phyloP scores from a whole-genome alignment of 1,140 invertebrate species.

The Coboldia fuscipes region DNA sequence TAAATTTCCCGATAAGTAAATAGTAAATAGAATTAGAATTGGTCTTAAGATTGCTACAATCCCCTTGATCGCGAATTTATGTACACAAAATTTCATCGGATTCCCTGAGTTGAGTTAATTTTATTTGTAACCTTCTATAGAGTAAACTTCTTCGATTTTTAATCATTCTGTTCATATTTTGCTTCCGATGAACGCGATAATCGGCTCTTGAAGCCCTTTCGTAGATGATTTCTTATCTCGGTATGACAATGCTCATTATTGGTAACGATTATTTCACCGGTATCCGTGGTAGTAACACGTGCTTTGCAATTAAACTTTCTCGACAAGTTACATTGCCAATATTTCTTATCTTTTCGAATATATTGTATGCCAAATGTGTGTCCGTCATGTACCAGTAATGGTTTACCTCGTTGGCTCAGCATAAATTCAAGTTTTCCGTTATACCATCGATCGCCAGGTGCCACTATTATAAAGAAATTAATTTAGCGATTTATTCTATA shows the following conservation, averaged over 20 bases:
- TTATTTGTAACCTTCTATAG: too few relatives aligned
- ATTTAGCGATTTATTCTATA: too few relatives aligned
- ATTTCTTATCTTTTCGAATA: constrained; percentile 22
- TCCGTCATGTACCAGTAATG: constrained; percentile 19
- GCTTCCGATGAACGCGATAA: too few relatives aligned
- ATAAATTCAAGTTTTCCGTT: constrained; percentile 22
- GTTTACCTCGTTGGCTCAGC: constrained; percentile 20
- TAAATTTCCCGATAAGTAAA: too few relatives aligned
- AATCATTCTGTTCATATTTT: too few relatives aligned
- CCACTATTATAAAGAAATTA: constrained; percentile 9
- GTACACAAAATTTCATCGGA: too few relatives aligned
- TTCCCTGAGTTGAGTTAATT: too few relatives aligned
- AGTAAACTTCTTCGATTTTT: too few relatives aligned
- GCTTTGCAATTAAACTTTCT: constrained; percentile 21
- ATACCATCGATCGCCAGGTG: constrained; percentile 21
- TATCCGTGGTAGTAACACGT: constrained; percentile 20
- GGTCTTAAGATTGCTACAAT: too few relatives aligned
- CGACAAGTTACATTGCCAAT: constrained; percentile 22
- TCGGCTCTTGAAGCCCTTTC: constrained; percentile 20
- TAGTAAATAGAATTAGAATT: too few relatives aligned
- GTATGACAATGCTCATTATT: constrained; percentile 22
- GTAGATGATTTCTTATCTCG: constrained; percentile 19
- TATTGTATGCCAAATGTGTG: constrained; percentile 21
- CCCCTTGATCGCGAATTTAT: too few relatives aligned
- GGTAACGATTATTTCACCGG: constrained; percentile 20